Base-by-base conservation (phyloP, 2,888 invertebrate genomes). In the Clitarchus hookeri region DNA sequence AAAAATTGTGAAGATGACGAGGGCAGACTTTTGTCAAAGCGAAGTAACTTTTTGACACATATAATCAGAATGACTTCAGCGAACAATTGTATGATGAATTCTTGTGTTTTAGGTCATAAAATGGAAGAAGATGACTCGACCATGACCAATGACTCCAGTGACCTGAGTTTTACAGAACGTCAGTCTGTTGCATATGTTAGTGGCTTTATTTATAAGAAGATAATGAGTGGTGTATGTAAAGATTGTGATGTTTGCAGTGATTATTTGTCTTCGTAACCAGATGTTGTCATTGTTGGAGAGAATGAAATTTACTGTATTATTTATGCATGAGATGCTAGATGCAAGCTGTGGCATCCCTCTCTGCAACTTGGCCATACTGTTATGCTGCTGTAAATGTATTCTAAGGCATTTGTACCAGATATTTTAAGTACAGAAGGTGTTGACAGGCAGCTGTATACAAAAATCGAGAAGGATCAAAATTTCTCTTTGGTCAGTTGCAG, bases 151-250 rank as follows among this genome's bases (percentile, higher is more conserved):
- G n/a, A n/a, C 13, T 25, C 79, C 13, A 27, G 27, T 26, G 79
- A 79, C 25, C 23, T 79, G 27, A 79, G 16, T 79, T 79, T 79
- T 79, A 12, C 27, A 26, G 8, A 79, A 79, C 8, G 25, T 26
- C 79, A 79, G 79, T 79, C 79, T 27, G 27, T 79, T n/a, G 79
- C 79, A 25, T 79, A 79, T 79, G 27, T 79, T 6, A 79, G 79
- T 0, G 25, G 79, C 12, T 79, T 11, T 27, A 79, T 79, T 26
- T 12, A 12, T 12, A 79, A n/a, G 79, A n/a, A n/a, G 27, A 11
- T 79, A 27, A 0, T 79, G 13, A 27, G 27, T n/a, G 79, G 79
- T 27, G 26, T 27, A 0, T 79, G 79, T 23, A 79, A 79, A 27
- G 27, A 79, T 79, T 79, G 79, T n/a, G 12, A 79, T 79, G 13